These are phyloP conservation scores for Bhutanitis thaidina DNA, from an alignment of 2,888 invertebrate species.

Conservation along the genomic window DNA sequence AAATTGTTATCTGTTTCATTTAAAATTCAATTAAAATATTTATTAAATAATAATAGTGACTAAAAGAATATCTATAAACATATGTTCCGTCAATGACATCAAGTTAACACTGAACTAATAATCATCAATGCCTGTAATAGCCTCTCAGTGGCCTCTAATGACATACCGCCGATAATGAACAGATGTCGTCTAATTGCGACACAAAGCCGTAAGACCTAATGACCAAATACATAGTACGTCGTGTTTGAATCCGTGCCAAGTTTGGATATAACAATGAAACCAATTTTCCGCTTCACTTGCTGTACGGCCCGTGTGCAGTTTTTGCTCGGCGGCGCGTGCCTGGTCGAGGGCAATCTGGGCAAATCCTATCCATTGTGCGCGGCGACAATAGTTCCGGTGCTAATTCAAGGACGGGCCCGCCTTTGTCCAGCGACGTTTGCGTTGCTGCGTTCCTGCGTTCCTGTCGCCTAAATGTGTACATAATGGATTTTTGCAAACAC, in stretches of 20 bases:
- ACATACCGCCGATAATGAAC: conserved; percentile 14
- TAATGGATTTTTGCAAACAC: background rate
- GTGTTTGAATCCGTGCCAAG: conserved; percentile 17
- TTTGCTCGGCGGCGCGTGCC: conserved; percentile 51
- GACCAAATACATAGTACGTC: conserved; percentile 10
- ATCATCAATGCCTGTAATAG: background rate
- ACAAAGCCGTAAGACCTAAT: conserved; percentile 8
- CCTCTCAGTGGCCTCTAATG: conserved; percentile 8
- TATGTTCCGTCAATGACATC: conserved; percentile 1
- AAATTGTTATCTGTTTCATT: too few species aligned
- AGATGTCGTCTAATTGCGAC: conserved; percentile 14
- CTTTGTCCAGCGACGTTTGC: conserved; percentile 42
- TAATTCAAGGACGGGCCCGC: conserved; percentile 67
- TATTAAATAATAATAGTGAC: too few species aligned
- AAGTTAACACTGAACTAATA: conserved; percentile 7
- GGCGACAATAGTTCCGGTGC: conserved; percentile 68
- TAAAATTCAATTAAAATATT: too few species aligned
- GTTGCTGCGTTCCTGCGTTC: conserved; percentile 2
- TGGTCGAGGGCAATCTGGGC: conserved; percentile 49
- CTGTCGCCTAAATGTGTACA: background rate
- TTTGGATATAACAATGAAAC: conserved; percentile 17
- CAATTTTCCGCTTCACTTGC: conserved; percentile 37
- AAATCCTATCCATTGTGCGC: conserved; percentile 67
- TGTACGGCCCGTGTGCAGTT: conserved; percentile 38
- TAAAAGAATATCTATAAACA: too few species aligned